A percentile compares a stretch with the other conserved stretches of the same genome.
Evolutionary conservation across 2,888 invertebrate genomes (phyloP).

Genomic region (Drosophila kambysellisi): DNA sequence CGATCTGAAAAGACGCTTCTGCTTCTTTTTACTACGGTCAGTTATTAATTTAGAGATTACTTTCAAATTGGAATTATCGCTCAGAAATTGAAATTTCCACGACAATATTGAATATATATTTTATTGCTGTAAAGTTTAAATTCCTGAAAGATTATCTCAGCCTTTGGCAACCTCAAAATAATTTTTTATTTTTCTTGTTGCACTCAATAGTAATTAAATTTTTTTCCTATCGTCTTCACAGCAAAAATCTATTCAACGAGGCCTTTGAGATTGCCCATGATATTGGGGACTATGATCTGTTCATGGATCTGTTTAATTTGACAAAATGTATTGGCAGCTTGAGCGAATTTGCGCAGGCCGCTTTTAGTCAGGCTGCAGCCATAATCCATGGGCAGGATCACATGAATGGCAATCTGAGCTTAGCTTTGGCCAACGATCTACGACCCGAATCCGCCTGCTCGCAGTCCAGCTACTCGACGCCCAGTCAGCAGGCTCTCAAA

Average conservation of each 20-base stretch:
- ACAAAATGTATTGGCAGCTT: constrained; percentile 88
- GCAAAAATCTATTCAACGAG: constrained; percentile 91
- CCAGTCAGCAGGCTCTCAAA: constrained; percentile 72
- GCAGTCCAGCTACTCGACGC: constrained; percentile 87
- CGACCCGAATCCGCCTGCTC: constrained; percentile 90
- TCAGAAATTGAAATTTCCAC: not conserved
- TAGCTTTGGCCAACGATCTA: constrained; percentile 64
- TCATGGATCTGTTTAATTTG: constrained; percentile 92
- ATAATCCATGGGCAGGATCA: constrained; percentile 80
- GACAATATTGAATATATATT: not conserved
- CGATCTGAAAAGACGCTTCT: constrained; percentile 94
- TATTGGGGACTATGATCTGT: constrained; percentile 93
- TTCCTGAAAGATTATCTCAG: not conserved
- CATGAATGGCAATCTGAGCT: constrained; percentile 64
- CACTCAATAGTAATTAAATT: not conserved
- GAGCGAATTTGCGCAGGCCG: constrained; percentile 88
- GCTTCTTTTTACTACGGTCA: constrained; percentile 93
- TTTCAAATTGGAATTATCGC: not conserved
- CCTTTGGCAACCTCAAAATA: no score
- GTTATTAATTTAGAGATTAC: not conserved
- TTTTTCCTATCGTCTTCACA: constrained; percentile 62
- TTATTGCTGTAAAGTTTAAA: not conserved
- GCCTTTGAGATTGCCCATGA: constrained; percentile 94
- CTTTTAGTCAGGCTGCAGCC: constrained; percentile 88
- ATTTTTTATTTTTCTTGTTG: no score